These are phyloP conservation scores for Hesperophylax magnus DNA, from an alignment of 1,140 invertebrate genomes.

Conservation along the genomic window DNA sequence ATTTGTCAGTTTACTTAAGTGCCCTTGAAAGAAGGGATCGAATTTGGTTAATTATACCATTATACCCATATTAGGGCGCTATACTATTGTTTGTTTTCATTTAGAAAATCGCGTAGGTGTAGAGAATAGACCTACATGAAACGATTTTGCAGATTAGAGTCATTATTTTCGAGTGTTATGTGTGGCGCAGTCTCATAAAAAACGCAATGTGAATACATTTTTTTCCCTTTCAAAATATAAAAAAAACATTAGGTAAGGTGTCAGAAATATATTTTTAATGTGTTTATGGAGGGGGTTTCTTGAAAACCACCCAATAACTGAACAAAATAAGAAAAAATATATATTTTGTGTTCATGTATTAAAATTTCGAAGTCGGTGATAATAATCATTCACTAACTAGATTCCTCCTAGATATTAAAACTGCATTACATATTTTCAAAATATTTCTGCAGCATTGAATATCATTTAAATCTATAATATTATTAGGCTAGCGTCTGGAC, in stretches of 20 bases:
- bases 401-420: no score
- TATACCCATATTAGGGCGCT: not conserved
- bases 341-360: no score
- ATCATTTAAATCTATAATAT: no score
- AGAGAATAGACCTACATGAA: not conserved
- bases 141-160: not conserved
- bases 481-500: no score
- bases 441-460: no score
- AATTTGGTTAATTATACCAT: slow-evolving; percentile 3
- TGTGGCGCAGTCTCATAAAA: not conserved
- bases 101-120: not conserved
- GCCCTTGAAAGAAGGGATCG: not conserved
- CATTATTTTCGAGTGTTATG: not conserved
- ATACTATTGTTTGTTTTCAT: not conserved
- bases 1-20: slow-evolving; percentile 8
- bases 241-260: not conserved
- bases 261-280: not conserved
- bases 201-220: not conserved
- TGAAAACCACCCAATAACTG: no score
- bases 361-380: no score
- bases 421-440: no score
- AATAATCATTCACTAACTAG: no score
- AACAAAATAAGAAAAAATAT: no score
- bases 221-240: not conserved
- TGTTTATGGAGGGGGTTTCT: no score